These are phyloP conservation scores for Drosophila kepulauana DNA, from an alignment of 1,140 invertebrate genomes.

Conservation along the genomic window DNA sequence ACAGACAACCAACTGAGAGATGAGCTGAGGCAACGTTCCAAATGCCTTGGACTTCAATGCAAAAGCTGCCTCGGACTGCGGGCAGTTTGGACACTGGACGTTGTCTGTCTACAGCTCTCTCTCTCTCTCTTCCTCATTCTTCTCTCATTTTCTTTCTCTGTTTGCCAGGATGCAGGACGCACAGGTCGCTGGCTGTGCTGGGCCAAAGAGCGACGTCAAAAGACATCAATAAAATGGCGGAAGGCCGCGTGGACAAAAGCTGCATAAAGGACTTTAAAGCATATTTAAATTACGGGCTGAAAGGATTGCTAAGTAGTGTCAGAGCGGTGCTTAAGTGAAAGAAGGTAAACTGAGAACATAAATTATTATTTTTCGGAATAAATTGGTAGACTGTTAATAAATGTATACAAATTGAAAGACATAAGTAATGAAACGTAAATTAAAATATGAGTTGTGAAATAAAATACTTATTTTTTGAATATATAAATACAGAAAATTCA, in stretches of 20 bases:
- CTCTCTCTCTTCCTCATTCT: not conserved
- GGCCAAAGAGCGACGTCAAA: conserved; percentile 62
- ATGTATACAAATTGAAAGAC: too few species aligned
- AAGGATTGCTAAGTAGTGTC: conserved; percentile 3
- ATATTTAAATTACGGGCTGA: conserved; percentile 39
- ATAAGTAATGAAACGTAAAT: too few species aligned
- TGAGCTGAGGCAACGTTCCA: conserved; percentile 5
- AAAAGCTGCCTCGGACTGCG: conserved; percentile 38
- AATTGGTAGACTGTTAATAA: too few species aligned
- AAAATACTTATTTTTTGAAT: too few species aligned
- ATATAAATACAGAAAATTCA: too few species aligned
- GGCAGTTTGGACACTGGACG: conserved; percentile 31
- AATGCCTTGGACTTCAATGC: conserved; percentile 27
- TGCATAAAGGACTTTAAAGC: conserved; percentile 41
- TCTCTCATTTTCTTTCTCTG: conserved; percentile 6
- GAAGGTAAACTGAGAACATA: too few species aligned
- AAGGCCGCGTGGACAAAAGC: conserved; percentile 30
- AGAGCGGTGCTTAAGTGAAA: not conserved
- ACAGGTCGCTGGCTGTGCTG: conserved; percentile 13
- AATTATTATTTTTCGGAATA: too few species aligned
- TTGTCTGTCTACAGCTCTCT: conserved; percentile 7
- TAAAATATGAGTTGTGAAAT: too few species aligned
- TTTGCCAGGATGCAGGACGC: conserved; percentile 31
- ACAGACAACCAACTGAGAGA: conserved; percentile 2
- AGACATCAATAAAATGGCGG: conserved; percentile 73